These are phyloP conservation scores for Probosciger aterrimus DNA, from an alignment of 2,113 vertebrate genomes.

Conservation along the genomic window DNA sequence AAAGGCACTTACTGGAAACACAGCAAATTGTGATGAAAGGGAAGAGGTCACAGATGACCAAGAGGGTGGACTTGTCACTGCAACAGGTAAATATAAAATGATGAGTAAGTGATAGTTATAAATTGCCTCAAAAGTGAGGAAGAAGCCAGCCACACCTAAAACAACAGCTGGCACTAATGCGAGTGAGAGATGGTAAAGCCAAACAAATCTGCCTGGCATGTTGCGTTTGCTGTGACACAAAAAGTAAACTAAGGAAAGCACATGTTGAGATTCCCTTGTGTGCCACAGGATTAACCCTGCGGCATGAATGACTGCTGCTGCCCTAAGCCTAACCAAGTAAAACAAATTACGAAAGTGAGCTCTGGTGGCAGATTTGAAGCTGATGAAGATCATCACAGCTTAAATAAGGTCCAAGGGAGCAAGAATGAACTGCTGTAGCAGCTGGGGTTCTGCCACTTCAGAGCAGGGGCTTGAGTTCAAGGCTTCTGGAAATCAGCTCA, in stretches of 20 bases:
- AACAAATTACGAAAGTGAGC: not conserved
- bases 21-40: not conserved
- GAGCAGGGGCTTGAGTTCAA: not conserved
- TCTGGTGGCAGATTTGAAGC: not conserved
- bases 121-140: not conserved
- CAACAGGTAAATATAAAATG: not conserved
- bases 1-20: not conserved
- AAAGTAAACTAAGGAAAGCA: not conserved
- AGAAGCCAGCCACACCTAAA: not conserved
- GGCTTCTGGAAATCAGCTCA: not conserved
- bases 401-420: not conserved
- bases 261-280: not conserved
- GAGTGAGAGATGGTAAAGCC: not conserved
- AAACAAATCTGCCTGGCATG: not conserved
- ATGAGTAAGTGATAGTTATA: not conserved
- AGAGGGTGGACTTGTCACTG: not conserved
- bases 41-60: not conserved
- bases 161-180: not conserved
- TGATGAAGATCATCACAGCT: not conserved
- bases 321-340: not conserved
- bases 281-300: accelerated
- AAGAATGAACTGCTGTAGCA: accelerated
- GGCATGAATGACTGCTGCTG: not conserved
- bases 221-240: not conserved
- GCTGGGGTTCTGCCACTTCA: not conserved